These are phyloP conservation scores for Platycnemis pennipes DNA, from an alignment of 2,888 invertebrate species.

Conservation along the genomic window DNA sequence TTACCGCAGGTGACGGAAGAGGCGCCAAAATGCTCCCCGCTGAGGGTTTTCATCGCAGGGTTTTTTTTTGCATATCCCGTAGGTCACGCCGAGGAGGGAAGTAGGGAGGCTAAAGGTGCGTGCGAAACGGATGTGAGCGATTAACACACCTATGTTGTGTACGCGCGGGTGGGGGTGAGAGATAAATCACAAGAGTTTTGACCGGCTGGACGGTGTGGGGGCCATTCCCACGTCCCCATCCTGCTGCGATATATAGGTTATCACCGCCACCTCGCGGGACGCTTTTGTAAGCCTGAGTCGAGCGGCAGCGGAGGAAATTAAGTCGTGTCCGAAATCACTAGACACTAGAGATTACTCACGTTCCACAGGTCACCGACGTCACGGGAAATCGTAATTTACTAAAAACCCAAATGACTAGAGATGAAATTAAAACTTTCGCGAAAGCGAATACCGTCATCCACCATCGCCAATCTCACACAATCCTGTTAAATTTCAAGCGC, in stretches of 20 bases:
- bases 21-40: conserved; percentile 28
- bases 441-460: too few relatives aligned
- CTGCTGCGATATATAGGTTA: conserved; percentile 19
- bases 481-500: too few relatives aligned
- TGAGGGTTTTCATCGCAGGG: not conserved
- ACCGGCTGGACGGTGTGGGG: not conserved
- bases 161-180: not conserved
- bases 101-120: not conserved
- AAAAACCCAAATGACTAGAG: too few relatives aligned
- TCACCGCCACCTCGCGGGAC: not conserved
- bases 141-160: not conserved
- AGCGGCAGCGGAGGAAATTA: not conserved
- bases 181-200: not conserved
- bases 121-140: not conserved
- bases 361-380: too few relatives aligned
- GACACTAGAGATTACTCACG: too few relatives aligned
- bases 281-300: not conserved
- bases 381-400: too few relatives aligned
- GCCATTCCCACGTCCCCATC: not conserved
- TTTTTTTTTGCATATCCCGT: not conserved
- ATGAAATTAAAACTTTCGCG: too few relatives aligned
- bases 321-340: too few relatives aligned
- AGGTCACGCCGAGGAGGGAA: not conserved
- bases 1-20: conserved; percentile 2
- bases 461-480: too few relatives aligned